phyloP scores from a whole-genome alignment of 1,140 invertebrate genomes.

The Berghia stephanieae region DNA sequence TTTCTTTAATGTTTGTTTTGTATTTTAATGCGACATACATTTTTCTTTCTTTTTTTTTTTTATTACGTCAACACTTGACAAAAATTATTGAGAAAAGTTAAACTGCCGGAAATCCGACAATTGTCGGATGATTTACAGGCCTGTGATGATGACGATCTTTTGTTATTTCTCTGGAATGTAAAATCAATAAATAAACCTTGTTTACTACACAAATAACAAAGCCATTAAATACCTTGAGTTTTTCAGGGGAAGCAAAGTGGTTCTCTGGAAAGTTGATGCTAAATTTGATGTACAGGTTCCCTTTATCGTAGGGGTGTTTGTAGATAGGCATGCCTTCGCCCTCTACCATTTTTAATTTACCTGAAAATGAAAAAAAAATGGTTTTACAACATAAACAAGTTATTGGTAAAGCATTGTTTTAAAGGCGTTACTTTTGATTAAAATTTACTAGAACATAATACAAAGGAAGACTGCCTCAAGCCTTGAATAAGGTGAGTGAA shows the following conservation, averaged over 20 bases:
- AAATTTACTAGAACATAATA: too few species aligned
- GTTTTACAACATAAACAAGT: too few species aligned
- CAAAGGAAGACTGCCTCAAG: too few species aligned
- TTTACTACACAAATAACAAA: neutral
- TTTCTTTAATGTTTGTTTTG: too few species aligned
- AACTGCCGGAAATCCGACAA: neutral
- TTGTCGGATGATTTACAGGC: neutral
- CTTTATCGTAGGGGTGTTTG: conserved; percentile 96
- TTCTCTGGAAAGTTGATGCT: conserved; percentile 89
- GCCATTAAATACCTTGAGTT: conserved; percentile 69
- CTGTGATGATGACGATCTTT: neutral
- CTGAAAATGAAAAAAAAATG: conserved; percentile 43
- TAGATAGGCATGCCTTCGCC: conserved; percentile 97
- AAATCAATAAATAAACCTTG: neutral
- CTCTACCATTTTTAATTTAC: conserved; percentile 85
- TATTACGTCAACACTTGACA: neutral
- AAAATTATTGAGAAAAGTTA: neutral
- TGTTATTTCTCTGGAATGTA: too few species aligned
- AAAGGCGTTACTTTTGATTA: too few species aligned
- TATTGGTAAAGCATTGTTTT: too few species aligned
- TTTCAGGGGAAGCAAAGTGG: conserved; percentile 76
- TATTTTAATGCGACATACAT: too few species aligned
- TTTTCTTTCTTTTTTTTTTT: too few species aligned
- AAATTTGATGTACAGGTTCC: conserved; percentile 93
- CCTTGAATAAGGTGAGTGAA: too few species aligned